A percentile compares a stretch with the other conserved stretches of the same genome.
Conservation (phyloP, 2,888 invertebrate genomes). For the Ashinkailepas kermadecensis region DNA sequence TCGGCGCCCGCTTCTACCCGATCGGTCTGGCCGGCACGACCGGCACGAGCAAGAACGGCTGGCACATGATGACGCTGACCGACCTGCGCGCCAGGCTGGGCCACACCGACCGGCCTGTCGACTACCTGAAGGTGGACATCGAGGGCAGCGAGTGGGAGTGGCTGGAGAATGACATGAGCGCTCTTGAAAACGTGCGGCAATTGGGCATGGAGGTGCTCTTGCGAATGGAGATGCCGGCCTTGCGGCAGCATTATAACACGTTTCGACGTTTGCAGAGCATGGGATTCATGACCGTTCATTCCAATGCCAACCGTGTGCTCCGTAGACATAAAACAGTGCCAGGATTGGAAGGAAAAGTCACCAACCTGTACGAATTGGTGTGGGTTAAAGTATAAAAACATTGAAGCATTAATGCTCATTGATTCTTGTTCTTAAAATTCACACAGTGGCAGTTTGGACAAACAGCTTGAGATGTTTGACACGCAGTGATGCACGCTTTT, state of each 20-base stretch:
- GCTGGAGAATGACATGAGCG: not conserved
- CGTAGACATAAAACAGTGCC: not conserved
- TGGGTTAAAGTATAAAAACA: not conserved
- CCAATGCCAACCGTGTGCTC: not conserved
- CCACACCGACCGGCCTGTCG: not conserved
- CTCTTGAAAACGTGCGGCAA: not conserved
- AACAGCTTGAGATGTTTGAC: too few species aligned
- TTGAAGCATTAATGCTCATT: too few species aligned
- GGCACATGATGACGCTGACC: constrained; percentile 2
- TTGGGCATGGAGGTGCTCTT: not conserved
- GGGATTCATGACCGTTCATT: not conserved
- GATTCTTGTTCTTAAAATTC: too few species aligned
- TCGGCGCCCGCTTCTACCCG: constrained; percentile 3
- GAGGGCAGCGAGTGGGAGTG: constrained; percentile 3
- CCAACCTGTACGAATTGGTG: not conserved
- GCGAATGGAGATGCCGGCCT: not conserved
- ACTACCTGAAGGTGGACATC: constrained; percentile 2
- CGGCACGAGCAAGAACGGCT: not conserved
- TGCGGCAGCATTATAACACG: not conserved
- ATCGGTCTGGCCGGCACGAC: not conserved
- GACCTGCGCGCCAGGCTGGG: not conserved
- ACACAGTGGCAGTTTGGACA: too few species aligned
- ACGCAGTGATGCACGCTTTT: too few species aligned
- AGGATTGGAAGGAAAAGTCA: not conserved
- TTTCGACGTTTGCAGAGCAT: not conserved